A percentile compares a stretch with the other conserved stretches of the same genome.
Evolutionary conservation across 2,797 vertebrate genomes (phyloP).

Genomic region (Sardinella longiceps): DNA sequence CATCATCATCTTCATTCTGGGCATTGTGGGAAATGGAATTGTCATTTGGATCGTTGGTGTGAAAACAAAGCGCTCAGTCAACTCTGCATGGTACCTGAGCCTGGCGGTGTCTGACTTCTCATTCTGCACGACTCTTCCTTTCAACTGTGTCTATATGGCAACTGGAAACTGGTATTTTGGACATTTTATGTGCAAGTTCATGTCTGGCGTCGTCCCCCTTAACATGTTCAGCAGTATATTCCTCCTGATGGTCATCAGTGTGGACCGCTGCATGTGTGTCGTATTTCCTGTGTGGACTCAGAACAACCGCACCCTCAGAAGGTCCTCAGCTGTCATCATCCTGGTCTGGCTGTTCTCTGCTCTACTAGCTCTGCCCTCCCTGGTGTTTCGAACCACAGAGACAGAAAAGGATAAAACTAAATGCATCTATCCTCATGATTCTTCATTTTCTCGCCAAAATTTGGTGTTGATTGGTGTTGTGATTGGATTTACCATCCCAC

Average conservation of each 20-base stretch:
- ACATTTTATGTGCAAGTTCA: constrained; percentile 82
- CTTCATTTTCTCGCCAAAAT: constrained; percentile 10
- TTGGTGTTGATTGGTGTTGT: constrained; percentile 79
- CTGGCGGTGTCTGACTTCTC: constrained; percentile 85
- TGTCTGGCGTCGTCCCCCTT: constrained; percentile 81
- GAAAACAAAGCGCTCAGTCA: constrained; percentile 87
- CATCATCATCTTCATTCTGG: constrained; percentile 75
- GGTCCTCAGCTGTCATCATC: constrained; percentile 65
- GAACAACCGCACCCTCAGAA: constrained; percentile 76
- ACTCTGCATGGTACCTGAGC: constrained; percentile 85
- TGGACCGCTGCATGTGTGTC: constrained; percentile 82
- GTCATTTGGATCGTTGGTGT: constrained; percentile 84
- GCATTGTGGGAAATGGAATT: constrained; percentile 82
- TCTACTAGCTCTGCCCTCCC: constrained; percentile 77
- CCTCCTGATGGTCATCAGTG: constrained; percentile 83
- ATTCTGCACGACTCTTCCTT: constrained; percentile 83
- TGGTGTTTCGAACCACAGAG: constrained; percentile 65
- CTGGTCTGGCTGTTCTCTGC: constrained; percentile 79
- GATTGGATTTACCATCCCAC: constrained; percentile 80
- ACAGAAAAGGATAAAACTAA: constrained; percentile 34
- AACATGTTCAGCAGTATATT: constrained; percentile 93
- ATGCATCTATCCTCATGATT: constrained; percentile 76
- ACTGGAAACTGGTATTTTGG: constrained; percentile 83
- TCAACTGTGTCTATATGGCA: constrained; percentile 66
- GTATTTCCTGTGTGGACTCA: constrained; percentile 87